These are phyloP conservation scores for Xestia rhomboidea DNA, from an alignment of 2,888 invertebrate genomes.

Conservation along the genomic window DNA sequence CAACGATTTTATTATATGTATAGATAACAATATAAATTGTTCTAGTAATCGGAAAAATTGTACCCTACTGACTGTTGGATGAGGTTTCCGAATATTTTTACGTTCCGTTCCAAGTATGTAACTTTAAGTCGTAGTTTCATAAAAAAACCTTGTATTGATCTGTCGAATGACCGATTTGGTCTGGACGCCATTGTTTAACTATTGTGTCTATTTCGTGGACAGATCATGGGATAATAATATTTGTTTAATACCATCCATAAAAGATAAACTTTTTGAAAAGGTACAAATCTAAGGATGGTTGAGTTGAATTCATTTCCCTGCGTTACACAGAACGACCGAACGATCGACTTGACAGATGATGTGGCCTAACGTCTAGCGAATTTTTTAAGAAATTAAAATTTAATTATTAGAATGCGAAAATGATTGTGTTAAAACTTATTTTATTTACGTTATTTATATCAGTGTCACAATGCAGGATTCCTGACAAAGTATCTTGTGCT, in stretches of 20 bases:
- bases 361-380: slow-evolving; percentile 86
- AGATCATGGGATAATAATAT: too few species aligned
- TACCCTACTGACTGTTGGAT: too few species aligned
- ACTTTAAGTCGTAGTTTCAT: neutral
- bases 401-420: slow-evolving; percentile 85
- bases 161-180: too few species aligned
- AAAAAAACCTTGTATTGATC: too few species aligned
- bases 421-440: slow-evolving; percentile 84
- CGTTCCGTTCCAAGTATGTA: neutral
- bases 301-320: slow-evolving; percentile 28
- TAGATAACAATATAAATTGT: too few species aligned
- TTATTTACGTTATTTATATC: slow-evolving; percentile 83
- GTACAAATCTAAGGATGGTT: neutral
- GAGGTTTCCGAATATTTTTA: slow-evolving; percentile 2
- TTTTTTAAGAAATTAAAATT: slow-evolving; percentile 78
- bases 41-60: neutral
- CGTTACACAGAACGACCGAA: slow-evolving; percentile 71
- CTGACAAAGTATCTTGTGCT: slow-evolving; percentile 93
- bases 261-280: neutral
- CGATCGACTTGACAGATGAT: slow-evolving; percentile 88
- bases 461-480: slow-evolving; percentile 87
- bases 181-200: too few species aligned
- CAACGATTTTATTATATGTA: too few species aligned
- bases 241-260: neutral
- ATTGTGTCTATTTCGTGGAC: too few species aligned